These are phyloP conservation scores for Leucoraja erinaceus DNA, from an alignment of 2,113 vertebrate genomes.

Conservation along the genomic window DNA sequence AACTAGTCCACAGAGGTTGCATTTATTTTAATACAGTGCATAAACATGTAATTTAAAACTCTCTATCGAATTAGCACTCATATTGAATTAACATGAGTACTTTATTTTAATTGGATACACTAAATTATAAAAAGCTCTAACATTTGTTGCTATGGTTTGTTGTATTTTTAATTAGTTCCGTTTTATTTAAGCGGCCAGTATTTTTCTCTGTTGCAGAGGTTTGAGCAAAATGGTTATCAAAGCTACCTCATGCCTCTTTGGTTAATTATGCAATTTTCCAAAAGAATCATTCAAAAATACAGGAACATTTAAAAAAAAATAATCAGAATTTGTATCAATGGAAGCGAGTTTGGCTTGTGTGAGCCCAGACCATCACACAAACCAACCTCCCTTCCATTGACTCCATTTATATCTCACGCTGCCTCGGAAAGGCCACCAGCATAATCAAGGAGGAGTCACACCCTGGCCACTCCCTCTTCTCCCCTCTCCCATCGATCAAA, in stretches of 20 bases:
- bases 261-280: neutral
- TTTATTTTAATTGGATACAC: conserved; percentile 20
- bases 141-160: neutral
- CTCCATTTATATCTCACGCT: too few relatives aligned
- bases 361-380: too few relatives aligned
- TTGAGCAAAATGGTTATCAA: neutral
- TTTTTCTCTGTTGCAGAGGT: neutral
- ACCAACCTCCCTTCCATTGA: too few relatives aligned
- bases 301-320: neutral
- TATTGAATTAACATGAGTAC: conserved; percentile 12
- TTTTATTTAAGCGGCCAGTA: neutral
- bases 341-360: too few relatives aligned
- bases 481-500: too few relatives aligned
- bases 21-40: neutral
- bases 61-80: neutral
- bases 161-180: conserved; percentile 15
- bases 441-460: too few relatives aligned
- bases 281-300: neutral
- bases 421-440: too few relatives aligned
- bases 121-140: conserved; percentile 2
- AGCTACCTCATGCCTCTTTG: neutral
- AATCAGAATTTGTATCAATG: too few relatives aligned
- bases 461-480: too few relatives aligned
- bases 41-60: conserved; percentile 27
- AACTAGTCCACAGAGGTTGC: neutral